Base-by-base conservation (phyloP, 2,113 vertebrate species). In the Carettochelys insculpta region DNA sequence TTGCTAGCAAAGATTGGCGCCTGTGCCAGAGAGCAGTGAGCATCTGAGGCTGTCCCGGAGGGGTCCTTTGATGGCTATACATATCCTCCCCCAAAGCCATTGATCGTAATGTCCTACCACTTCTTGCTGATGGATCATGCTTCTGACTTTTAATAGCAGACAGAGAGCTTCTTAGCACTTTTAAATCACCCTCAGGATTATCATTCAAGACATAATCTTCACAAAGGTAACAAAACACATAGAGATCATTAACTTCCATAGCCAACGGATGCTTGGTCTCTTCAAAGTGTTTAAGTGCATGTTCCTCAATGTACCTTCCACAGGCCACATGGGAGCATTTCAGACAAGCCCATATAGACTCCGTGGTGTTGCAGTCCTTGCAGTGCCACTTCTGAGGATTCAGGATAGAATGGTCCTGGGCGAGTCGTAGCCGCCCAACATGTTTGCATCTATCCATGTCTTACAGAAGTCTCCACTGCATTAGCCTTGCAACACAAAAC, bases 371-470 rank as follows among this genome's bases (percentile, higher is more conserved):
- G 97, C 99, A 99, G 92, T 99, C 98, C 93, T 98, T 93, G 54
- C 99, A 99, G 82, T 96, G 98, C 99, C 99, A 99, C 98, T 99
- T 99, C 96, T 99, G 99, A 0, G 99, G 99, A 96, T 99, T 99
- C 96, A 99, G 98, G 97, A 99, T 99, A 76, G 99, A 99, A 97
- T 99, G 99, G 97, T 99, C 98, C 92, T 99, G 98, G 97, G 99
- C 98, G 91, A 99, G 97, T 94, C 99, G 99, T 89, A 99, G 98
- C 92, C 99, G 99, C 93, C 98, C 99, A 94, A 99, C 99, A 96
- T 99, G 99, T 98, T 99, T 99, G 98, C 99, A 99, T 97, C 99
- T 98, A 98, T 99, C 99, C 99, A 99, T 99, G 97, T 97, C 98
- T 98, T 88, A 98, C 81, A 88, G 95, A 83, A 96, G 94, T 88